phyloP scores from a whole-genome alignment of 2,797 vertebrate species.

The Leptoclinus maculatus region DNA sequence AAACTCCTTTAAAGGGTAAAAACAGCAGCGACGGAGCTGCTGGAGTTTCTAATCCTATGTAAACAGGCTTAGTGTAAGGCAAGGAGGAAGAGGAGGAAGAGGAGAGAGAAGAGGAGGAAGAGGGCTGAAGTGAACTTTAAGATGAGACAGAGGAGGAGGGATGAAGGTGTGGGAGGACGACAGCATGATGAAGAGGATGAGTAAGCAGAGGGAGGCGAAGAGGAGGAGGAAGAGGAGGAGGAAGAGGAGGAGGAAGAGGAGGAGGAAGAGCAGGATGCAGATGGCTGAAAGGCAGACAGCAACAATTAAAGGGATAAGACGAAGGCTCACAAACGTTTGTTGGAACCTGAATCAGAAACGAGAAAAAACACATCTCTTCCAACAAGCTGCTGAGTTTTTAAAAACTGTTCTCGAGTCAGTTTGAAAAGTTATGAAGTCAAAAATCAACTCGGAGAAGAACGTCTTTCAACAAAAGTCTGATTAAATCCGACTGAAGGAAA shows the following conservation, averaged over 20 bases:
- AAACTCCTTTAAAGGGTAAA: constrained; percentile 65
- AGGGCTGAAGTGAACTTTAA: constrained; percentile 12
- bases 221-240: too few relatives aligned
- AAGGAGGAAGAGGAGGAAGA: constrained; percentile 55
- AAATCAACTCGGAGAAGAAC: too few relatives aligned
- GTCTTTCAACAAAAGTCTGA: background rate
- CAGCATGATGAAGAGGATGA: constrained; percentile 22
- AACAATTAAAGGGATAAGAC: constrained; percentile 60
- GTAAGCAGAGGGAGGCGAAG: background rate
- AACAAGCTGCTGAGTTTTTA: too few relatives aligned
- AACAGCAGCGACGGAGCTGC: constrained; percentile 45
- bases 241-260: constrained; percentile 12
- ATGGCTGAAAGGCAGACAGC: constrained; percentile 48
- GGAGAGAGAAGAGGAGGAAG: constrained; percentile 10
- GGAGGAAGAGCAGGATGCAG: constrained; percentile 25
- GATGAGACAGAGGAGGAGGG: constrained; percentile 4
- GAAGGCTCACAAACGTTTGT: constrained; percentile 19
- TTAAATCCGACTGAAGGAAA: too few relatives aligned
- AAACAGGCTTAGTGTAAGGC: constrained; percentile 68
- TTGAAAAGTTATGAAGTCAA: too few relatives aligned
- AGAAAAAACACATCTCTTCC: background rate
- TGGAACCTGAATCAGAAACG: background rate
- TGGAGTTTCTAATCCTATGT: constrained; percentile 51
- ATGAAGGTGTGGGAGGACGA: constrained; percentile 17
- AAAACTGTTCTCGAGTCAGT: too few relatives aligned